A percentile compares a stretch with the other conserved stretches of the same genome.
phyloP scores from a whole-genome alignment of 1,140 invertebrate species.

The Leucophenga varia region DNA sequence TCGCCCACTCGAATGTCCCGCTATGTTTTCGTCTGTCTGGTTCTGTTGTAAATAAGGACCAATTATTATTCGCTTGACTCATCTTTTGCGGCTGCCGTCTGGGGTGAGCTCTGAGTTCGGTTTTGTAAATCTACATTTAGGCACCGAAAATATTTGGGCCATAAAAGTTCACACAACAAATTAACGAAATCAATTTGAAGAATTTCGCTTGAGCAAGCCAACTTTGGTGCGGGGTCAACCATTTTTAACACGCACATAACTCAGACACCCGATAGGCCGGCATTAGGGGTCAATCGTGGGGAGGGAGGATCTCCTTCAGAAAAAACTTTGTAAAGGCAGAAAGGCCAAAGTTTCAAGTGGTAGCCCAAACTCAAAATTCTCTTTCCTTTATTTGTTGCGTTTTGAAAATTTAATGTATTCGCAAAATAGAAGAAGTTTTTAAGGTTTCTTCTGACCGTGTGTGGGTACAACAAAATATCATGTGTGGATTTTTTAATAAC shows the following conservation, averaged over 20 bases:
- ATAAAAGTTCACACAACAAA: conserved; percentile 21
- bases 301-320: no score
- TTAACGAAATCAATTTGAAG: conserved; percentile 25
- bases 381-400: background rate
- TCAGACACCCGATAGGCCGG: conserved; percentile 1
- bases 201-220: conserved; percentile 12
- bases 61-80: conserved; percentile 16
- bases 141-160: conserved; percentile 8
- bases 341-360: conserved; percentile 30
- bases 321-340: conserved; percentile 17
- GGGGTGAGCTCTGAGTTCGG: conserved; percentile 1
- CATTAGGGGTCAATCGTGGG: conserved; percentile 19
- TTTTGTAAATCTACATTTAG: conserved; percentile 20
- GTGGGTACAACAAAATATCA: no score
- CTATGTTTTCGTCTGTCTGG: background rate
- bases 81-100: no score
- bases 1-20: conserved; percentile 14
- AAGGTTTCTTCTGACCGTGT: no score
- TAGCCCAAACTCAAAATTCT: conserved; percentile 17
- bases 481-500: no score
- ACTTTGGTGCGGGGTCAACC: conserved; percentile 11
- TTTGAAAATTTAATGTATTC: conserved; percentile 29
- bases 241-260: conserved; percentile 15
- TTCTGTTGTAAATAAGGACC: conserved; percentile 5
- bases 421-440: no score